Evolutionary conservation across 2,888 invertebrate species (phyloP).

Genomic region (Rhogogaster chlorosoma): DNA sequence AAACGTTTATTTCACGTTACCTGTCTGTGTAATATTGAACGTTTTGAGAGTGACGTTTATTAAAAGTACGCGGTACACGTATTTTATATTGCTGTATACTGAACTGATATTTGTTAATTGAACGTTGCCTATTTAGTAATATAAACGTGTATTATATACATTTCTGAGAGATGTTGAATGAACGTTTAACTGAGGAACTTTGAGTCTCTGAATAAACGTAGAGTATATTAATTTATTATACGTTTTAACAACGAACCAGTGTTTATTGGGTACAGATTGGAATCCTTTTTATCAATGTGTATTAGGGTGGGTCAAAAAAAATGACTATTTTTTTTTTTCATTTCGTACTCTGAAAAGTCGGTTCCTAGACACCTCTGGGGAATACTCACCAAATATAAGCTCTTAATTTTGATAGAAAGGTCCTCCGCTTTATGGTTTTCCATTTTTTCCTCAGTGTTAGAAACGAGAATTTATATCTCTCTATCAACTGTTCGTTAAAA

Average conservation of each 20-base stretch:
- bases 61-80: neutral
- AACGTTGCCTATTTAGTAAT: neutral
- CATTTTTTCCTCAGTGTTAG: no score
- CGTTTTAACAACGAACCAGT: constrained; percentile 5
- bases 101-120: neutral
- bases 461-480: no score
- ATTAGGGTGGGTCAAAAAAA: no score
- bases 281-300: no score
- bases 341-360: no score
- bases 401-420: no score
- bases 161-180: neutral
- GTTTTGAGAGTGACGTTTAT: neutral
- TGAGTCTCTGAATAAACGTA: neutral
- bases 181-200: constrained; percentile 2
- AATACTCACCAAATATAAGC: no score
- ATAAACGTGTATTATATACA: neutral
- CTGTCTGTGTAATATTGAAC: neutral
- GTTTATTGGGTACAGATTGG: neutral
- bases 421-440: no score
- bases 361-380: no score
- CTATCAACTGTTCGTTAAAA: no score
- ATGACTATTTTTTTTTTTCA: no score
- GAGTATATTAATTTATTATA: neutral
- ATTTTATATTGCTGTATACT: neutral
- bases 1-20: neutral